Conservation (phyloP, 23 tunicate species). For the Botrylloides violaceus region DNA sequence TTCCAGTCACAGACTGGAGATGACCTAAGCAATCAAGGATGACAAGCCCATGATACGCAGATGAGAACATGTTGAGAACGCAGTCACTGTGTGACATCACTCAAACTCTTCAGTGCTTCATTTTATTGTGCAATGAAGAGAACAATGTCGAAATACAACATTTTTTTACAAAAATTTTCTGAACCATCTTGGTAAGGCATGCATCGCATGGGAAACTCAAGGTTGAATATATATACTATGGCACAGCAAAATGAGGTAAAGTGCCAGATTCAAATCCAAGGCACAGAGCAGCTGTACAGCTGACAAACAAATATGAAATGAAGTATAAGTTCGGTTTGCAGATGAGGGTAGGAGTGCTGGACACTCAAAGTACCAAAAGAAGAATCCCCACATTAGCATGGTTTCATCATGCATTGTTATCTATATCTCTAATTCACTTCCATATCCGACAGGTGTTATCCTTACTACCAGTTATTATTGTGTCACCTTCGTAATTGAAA, state of each 20-base stretch:
- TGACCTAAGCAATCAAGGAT: background rate
- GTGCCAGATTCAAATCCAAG: too few species aligned
- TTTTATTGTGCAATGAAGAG: background rate
- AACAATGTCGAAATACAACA: background rate
- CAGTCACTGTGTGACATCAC: background rate
- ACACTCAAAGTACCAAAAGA: too few species aligned
- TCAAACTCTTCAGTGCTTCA: background rate
- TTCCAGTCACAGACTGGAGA: conserved; percentile 37
- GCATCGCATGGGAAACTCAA: background rate
- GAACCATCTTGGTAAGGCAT: too few species aligned
- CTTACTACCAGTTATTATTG: conserved; percentile 90
- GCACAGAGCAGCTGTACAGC: too few species aligned
- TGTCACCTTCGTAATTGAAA: conserved; percentile 91
- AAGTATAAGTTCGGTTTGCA: too few species aligned
- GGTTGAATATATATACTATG: background rate
- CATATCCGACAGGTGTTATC: conserved; percentile 97
- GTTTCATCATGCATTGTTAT: too few species aligned
- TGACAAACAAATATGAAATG: too few species aligned
- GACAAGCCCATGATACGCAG: background rate
- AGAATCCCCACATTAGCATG: too few species aligned
- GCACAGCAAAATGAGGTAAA: too few species aligned
- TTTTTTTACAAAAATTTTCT: background rate
- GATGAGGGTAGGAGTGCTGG: too few species aligned
- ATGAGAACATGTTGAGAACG: background rate
- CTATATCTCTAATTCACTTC: too few species aligned